Percentiles rank a stretch among this genome's conserved stretches.
Evolutionary conservation across 2,888 invertebrate genomes (phyloP).

Genomic region (Marronus borbonicus): DNA sequence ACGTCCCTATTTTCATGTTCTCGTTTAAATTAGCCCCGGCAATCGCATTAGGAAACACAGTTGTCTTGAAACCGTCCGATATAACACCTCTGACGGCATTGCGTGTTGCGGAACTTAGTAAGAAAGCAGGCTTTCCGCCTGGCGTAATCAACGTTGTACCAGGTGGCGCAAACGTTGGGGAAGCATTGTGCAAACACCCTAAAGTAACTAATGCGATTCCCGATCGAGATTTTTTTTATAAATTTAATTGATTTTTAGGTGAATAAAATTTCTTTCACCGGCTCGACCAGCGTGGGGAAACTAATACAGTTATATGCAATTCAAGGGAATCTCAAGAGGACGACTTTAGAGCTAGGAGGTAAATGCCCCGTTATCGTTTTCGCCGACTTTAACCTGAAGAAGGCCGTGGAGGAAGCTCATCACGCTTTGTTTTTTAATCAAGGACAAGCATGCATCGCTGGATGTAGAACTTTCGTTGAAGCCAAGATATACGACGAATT

Average conservation of each 20-base stretch:
- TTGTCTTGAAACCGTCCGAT: slow-evolving; percentile 94
- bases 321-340: slow-evolving; percentile 84
- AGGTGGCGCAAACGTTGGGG: slow-evolving; percentile 89
- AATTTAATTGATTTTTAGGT: slow-evolving; percentile 70
- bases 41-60: slow-evolving; percentile 83
- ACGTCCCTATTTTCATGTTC: slow-evolving; percentile 94
- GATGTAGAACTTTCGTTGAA: slow-evolving; percentile 92
- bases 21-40: slow-evolving; percentile 93
- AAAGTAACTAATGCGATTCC: background rate
- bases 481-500: slow-evolving; percentile 94
- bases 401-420: slow-evolving; percentile 88
- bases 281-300: slow-evolving; percentile 90
- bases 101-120: slow-evolving; percentile 87
- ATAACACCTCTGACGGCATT: slow-evolving; percentile 94
- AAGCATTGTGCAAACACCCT: slow-evolving; percentile 76
- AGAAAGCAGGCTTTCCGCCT: slow-evolving; percentile 93
- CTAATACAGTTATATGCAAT: slow-evolving; percentile 86
- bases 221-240: background rate
- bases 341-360: slow-evolving; percentile 93
- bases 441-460: slow-evolving; percentile 92
- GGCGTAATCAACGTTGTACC: slow-evolving; percentile 94
- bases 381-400: slow-evolving; percentile 85
- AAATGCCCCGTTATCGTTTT: slow-evolving; percentile 91
- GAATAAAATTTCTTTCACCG: slow-evolving; percentile 97
- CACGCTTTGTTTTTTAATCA: slow-evolving; percentile 93